Base-by-base conservation (phyloP, 2,797 vertebrate species). In the Pterois miles region DNA sequence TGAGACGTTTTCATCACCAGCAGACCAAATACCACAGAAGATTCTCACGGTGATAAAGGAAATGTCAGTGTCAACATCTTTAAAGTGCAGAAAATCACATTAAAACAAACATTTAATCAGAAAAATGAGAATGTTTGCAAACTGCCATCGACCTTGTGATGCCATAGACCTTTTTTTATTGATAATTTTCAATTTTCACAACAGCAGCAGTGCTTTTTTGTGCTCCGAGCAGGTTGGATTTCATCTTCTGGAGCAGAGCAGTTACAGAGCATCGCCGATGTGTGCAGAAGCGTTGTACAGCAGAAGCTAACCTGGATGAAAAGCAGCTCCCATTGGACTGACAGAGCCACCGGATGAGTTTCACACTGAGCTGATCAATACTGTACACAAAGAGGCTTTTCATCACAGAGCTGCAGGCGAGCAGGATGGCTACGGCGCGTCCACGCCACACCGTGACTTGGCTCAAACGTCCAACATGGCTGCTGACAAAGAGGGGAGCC, bases 281-380 rank as follows among this genome's bases (percentile, higher is more conserved):
- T 83, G 85, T 63, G 86, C 86, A 92, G 73, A 93, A 94, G 92
- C 93, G 48, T 90, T 84, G 78, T 91, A 93, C 91, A 93, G 91
- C 91, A 83, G 87, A 86, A 88, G 88, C 84, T 64, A 36, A 79
- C 74, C 79, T 43, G 75, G 68, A 87, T 82, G 83, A 86, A 82
- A 80, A 67, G 74, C 77, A 71, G 64, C 81, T 54, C 83, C 74
- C 80, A 58, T 56, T 71, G 68, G 69, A 74, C n/a, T 50, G 77
- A 82, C 74, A 63, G 73, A 74, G 81, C 75, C 82, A 79, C 59
- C 82, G n/a, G 74, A 76, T 68, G 83, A 88, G 76, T 66, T 76
- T 76, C 79, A 84, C 83, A 81, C 69, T 25, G 73, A 86, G 81
- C 86, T 16, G 65, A 81, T 87, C 83, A 1, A 72, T 66, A 80